Conservation (phyloP, 2,888 invertebrate species). For the Drosophila kambysellisi region DNA sequence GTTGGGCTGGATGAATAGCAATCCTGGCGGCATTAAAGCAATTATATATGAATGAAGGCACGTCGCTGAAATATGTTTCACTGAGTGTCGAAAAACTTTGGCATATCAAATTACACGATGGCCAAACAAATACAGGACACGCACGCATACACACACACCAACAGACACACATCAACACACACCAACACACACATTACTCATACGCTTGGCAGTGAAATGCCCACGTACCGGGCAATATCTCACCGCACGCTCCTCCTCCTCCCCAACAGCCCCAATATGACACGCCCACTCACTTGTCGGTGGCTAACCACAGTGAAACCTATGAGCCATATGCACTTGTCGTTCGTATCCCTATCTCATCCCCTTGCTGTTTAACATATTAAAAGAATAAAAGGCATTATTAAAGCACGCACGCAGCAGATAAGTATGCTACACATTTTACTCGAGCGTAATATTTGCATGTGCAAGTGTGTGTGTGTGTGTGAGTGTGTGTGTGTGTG, state of each 20-base stretch:
- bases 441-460: constrained; percentile 26
- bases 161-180: too few relatives aligned
- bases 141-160: constrained; percentile 5
- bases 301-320: constrained; percentile 39
- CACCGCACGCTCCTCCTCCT: neutral
- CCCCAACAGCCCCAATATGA: neutral
- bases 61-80: constrained; percentile 69
- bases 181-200: neutral
- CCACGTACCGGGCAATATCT: constrained; percentile 3
- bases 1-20: constrained; percentile 7
- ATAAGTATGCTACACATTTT: constrained; percentile 62
- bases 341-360: constrained; percentile 12
- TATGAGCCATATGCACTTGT: constrained; percentile 53
- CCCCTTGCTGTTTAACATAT: constrained; percentile 17
- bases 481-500: neutral
- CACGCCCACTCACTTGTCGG: constrained; percentile 16
- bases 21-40: constrained; percentile 49
- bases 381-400: constrained; percentile 51
- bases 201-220: neutral
- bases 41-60: constrained; percentile 67
- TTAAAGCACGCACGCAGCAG: constrained; percentile 56
- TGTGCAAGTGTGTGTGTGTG: constrained; percentile 1
- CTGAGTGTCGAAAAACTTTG: constrained; percentile 69
- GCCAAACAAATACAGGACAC: constrained; percentile 30
- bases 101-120: constrained; percentile 65